Percentiles rank a stretch among this genome's conserved stretches.
Conservation (phyloP, 2,113 vertebrate species). For the Anseranas semipalmata region DNA sequence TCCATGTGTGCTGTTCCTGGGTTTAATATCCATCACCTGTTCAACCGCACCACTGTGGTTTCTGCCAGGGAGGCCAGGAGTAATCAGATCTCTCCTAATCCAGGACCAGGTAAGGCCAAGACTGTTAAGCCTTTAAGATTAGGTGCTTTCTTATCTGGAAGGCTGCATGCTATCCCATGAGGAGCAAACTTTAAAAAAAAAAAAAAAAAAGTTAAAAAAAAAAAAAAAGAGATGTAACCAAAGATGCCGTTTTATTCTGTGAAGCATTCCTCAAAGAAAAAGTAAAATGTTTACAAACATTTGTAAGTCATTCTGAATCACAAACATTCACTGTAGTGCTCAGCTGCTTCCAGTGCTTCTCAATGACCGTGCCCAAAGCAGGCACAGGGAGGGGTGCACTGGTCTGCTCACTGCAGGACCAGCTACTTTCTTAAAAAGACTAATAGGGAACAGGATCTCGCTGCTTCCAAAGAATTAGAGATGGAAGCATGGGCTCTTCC, state of each 20-base stretch:
- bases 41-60: not conserved
- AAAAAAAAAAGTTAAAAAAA: not conserved
- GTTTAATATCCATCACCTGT: not conserved
- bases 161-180: not conserved
- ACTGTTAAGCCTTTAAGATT: not conserved
- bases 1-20: not conserved
- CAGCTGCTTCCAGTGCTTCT: not conserved
- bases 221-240: not conserved
- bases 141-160: not conserved
- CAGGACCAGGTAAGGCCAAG: not conserved
- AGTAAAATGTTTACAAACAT: not conserved
- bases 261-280: not conserved
- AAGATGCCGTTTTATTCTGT: not conserved
- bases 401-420: not conserved
- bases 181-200: not conserved
- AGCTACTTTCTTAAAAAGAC: not conserved
- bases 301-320: not conserved
- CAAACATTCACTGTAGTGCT: not conserved
- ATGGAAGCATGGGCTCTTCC: not conserved
- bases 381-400: accelerated
- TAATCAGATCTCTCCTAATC: not conserved
- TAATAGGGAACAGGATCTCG: not conserved
- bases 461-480: not conserved
- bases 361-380: not conserved
- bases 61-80: not conserved